phyloP scores from a whole-genome alignment of 92 coral and sea anemone species.

The Palythoa grandis region DNA sequence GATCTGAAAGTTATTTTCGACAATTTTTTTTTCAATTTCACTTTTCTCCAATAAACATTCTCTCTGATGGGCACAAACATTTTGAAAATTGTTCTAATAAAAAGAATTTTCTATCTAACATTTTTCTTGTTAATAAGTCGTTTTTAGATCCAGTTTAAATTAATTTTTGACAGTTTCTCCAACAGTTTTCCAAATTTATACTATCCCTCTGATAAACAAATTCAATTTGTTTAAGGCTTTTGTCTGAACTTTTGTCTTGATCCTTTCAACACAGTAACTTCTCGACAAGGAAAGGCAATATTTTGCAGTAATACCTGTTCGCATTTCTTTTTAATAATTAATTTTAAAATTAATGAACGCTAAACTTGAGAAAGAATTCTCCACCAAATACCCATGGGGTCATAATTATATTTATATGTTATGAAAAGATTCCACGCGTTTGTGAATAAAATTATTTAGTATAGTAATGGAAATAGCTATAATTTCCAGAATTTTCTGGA shows the following conservation, averaged over 20 bases:
- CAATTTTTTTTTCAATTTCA: not conserved
- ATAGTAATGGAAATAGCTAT: not conserved
- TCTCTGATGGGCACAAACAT: not conserved
- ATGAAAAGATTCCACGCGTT: not conserved
- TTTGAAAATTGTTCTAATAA: not conserved
- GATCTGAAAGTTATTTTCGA: not conserved
- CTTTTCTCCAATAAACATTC: not conserved
- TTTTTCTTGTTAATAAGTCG: not conserved
- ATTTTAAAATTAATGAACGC: not conserved
- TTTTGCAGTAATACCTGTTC: not conserved
- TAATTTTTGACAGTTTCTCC: not conserved
- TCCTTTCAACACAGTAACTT: not conserved
- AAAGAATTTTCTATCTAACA: not conserved
- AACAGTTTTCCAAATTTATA: too few relatives aligned
- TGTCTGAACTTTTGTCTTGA: not conserved
- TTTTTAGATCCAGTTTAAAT: not conserved
- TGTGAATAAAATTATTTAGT: not conserved
- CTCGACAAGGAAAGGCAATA: not conserved
- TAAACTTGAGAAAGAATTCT: slow-evolving; percentile 30
- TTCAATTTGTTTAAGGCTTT: too few relatives aligned
- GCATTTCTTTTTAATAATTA: not conserved
- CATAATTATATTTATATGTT: slow-evolving; percentile 2
- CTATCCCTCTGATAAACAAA: too few relatives aligned
- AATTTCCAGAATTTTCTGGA: not conserved
- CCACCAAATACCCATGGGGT: slow-evolving; percentile 36